These are phyloP conservation scores for Astyanax mexicanus DNA, from an alignment of 2,797 vertebrate species.

Conservation along the genomic window DNA sequence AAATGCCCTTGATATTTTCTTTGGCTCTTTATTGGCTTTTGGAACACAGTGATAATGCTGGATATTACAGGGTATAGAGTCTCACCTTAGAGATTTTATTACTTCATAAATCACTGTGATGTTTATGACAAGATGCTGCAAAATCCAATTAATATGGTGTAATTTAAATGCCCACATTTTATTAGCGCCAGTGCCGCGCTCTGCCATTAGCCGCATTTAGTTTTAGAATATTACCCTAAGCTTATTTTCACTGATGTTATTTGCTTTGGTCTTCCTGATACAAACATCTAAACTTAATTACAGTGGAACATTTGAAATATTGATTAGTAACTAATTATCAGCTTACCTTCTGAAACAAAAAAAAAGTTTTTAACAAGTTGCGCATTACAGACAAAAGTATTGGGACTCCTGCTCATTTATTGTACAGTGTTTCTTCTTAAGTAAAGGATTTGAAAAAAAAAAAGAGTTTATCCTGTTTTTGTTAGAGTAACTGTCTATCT, in stretches of 20 bases:
- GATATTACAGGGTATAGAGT: not conserved
- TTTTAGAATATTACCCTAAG: not conserved
- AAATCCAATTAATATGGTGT: not conserved
- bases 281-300: not conserved
- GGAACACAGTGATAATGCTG: not conserved
- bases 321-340: not conserved
- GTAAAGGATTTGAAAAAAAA: too few species aligned
- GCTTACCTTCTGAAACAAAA: not conserved
- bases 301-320: not conserved
- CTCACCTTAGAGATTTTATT: slow-evolving; percentile 1
- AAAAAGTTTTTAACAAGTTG: not conserved
- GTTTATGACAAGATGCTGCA: too few species aligned
- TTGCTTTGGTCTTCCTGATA: not conserved
- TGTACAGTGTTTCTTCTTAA: too few species aligned
- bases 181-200: too few species aligned
- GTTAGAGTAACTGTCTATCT: too few species aligned
- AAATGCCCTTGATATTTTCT: not conserved
- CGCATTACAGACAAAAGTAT: too few species aligned
- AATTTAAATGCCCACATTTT: not conserved
- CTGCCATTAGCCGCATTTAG: too few species aligned
- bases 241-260: not conserved
- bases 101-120: not conserved
- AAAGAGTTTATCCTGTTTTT: too few species aligned
- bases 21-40: not conserved
- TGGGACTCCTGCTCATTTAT: too few species aligned